Evolutionary conservation across 2,797 vertebrate species (phyloP), one percentile per base, ranked within the genome.

Genomic region (Potorous gilbertii): DNA sequence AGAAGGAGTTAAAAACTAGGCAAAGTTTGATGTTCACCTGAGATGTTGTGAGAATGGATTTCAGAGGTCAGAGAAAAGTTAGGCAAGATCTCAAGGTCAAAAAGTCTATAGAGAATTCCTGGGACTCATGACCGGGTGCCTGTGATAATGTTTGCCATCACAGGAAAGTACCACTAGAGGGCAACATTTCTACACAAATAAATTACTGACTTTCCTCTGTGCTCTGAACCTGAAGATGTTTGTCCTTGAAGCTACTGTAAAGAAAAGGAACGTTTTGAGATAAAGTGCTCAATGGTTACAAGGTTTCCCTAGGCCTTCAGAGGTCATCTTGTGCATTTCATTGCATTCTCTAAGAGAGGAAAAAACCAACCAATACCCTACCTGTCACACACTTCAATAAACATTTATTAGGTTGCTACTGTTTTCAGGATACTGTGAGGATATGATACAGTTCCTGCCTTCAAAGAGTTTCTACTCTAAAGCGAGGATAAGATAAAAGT

Each of bases 111-210:
- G 59, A 62, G 4, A n/a, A 74, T n/a, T 14, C 12, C 14, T 27
- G 34, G 62, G 34, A 4, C 62, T 66, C 62, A 4, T n/a, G 62
- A 46, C 8, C 2, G 46, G 6, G 66, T 24, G n/a, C 66, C n/a
- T 3, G 66, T 9, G 16, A 74, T 10, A n/a, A 18, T 21, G 90
- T 50, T 40, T 92, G 81, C 40, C 74, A 50, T 87, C 89, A 29
- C 1, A 92, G 4, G 55, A 0, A 5, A 14, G 29, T 34, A 74
- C 91, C 97, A 94, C 93, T 54, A 98, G 97, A 96, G 93, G 94
- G 93, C 1, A 11, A 59, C 55, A 66, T 91, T 24, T 46, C 18
- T 50, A 34, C 5, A 59, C 13, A 96, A 90, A 89, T 62, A 14
- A 10, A 29, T 87, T 11, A 50, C 21, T 31, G 46, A 3, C 46